Conservation (phyloP, 1,140 invertebrate genomes). For the Bombus impatiens region DNA sequence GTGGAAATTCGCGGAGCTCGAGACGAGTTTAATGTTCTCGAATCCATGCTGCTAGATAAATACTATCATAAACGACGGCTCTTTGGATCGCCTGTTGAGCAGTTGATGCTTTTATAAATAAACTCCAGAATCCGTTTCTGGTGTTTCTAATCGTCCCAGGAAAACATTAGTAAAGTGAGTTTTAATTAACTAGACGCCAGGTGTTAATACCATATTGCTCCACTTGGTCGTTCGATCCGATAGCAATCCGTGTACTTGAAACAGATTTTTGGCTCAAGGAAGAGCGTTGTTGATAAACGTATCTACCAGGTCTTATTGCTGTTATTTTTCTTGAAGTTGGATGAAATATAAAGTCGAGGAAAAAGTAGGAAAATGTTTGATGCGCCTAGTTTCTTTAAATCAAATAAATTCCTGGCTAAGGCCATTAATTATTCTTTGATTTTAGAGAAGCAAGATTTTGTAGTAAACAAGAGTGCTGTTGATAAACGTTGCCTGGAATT, state of each 20-base stretch:
- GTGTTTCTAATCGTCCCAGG: neutral
- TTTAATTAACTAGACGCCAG: neutral
- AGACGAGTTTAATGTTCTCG: slow-evolving; percentile 11
- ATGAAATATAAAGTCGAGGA: neutral
- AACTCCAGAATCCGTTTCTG: neutral
- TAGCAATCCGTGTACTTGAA: neutral
- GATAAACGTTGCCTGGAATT: neutral
- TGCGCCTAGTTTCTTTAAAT: neutral
- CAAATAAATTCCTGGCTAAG: neutral
- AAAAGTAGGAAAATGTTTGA: neutral
- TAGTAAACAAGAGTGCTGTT: neutral
- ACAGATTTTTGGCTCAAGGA: neutral
- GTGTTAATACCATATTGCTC: neutral
- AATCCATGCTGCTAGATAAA: slow-evolving; percentile 13
- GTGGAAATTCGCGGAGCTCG: neutral
- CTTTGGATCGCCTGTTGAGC: neutral
- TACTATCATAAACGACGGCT: slow-evolving; percentile 7
- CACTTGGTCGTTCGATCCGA: neutral
- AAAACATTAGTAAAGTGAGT: neutral
- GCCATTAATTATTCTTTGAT: neutral
- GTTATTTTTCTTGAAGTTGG: neutral
- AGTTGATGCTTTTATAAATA: slow-evolving; percentile 45
- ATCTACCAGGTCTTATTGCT: neutral
- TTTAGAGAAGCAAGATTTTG: neutral
- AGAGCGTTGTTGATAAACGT: neutral